Conservation (phyloP, 1,140 invertebrate species). For the Bradysia coprophila region DNA sequence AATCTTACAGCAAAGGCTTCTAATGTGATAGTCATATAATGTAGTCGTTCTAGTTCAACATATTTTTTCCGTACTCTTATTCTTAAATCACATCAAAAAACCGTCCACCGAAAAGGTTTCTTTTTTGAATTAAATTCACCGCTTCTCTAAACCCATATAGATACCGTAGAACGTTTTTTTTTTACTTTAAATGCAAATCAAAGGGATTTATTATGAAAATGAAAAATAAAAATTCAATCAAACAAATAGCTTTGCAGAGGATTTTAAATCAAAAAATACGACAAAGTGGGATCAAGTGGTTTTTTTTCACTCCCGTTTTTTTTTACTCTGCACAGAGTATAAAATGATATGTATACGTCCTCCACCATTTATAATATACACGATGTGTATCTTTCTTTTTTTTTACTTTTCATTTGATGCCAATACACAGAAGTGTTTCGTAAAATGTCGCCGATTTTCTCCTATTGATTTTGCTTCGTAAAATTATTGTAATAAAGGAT, state of each 20-base stretch:
- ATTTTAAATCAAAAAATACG: slow-evolving; percentile 2
- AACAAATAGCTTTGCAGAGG: slow-evolving; percentile 4
- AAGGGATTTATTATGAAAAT: slow-evolving; percentile 1
- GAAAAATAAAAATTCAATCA: slow-evolving; percentile 5
- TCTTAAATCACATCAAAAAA: no score
- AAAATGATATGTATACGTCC: not conserved
- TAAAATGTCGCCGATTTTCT: no score
- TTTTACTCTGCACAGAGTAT: no score
- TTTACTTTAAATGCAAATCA: not conserved
- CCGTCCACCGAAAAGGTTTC: no score
- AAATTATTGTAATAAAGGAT: no score
- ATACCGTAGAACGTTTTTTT: not conserved
- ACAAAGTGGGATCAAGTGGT: not conserved
- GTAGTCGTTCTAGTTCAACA: no score
- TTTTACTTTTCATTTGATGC: not conserved
- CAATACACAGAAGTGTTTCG: not conserved
- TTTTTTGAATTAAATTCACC: not conserved
- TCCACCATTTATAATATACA: not conserved
- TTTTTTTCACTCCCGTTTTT: not conserved
- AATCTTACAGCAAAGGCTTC: no score
- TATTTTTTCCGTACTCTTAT: no score
- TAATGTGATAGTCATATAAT: no score
- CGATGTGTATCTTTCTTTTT: not conserved
- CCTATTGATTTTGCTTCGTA: no score
- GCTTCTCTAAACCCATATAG: no score